These are phyloP conservation scores for Drosophila kanapiae DNA, from an alignment of 1,140 invertebrate species.

Conservation along the genomic window DNA sequence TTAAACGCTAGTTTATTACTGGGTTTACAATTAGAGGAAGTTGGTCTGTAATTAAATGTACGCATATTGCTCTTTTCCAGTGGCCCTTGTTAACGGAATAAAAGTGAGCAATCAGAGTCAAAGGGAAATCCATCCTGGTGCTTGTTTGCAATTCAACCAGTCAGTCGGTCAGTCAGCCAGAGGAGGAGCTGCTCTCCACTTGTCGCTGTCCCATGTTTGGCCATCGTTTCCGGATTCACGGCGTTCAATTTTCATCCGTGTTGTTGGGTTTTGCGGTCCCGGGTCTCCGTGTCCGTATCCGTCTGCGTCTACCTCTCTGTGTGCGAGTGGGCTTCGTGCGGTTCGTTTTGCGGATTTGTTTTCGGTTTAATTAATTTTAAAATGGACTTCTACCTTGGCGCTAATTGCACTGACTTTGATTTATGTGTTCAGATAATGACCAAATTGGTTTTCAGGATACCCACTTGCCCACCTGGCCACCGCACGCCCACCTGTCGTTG, in stretches of 20 bases:
- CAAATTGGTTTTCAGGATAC: slow-evolving; percentile 51
- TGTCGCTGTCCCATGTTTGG: slow-evolving; percentile 27
- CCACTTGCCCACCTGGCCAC: slow-evolving; percentile 18
- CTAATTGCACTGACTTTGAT: slow-evolving; percentile 62
- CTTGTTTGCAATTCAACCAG: slow-evolving; percentile 41
- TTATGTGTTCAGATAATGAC: slow-evolving; percentile 63
- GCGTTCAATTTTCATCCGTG: slow-evolving; percentile 40
- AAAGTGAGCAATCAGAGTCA: slow-evolving; percentile 39
- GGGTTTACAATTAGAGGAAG: not conserved
- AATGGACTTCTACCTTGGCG: slow-evolving; percentile 61
- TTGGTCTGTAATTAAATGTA: slow-evolving; percentile 20
- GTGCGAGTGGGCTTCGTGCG: slow-evolving; percentile 44
- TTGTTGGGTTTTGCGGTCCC: slow-evolving; percentile 21
- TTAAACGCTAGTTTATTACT: not conserved
- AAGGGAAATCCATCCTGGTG: slow-evolving; percentile 30
- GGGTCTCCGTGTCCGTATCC: not conserved
- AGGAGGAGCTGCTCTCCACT: slow-evolving; percentile 31
- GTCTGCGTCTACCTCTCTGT: not conserved
- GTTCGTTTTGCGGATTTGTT: slow-evolving; percentile 65
- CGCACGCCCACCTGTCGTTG: slow-evolving; percentile 14
- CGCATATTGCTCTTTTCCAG: not conserved
- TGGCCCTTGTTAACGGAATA: slow-evolving; percentile 2
- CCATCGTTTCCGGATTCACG: slow-evolving; percentile 41
- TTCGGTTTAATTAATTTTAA: slow-evolving; percentile 64
- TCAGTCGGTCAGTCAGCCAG: slow-evolving; percentile 7